Percentiles rank a stretch among this genome's conserved stretches.
Evolutionary conservation across 2,888 invertebrate species (phyloP).

Genomic region (Cantharis lateralis): DNA sequence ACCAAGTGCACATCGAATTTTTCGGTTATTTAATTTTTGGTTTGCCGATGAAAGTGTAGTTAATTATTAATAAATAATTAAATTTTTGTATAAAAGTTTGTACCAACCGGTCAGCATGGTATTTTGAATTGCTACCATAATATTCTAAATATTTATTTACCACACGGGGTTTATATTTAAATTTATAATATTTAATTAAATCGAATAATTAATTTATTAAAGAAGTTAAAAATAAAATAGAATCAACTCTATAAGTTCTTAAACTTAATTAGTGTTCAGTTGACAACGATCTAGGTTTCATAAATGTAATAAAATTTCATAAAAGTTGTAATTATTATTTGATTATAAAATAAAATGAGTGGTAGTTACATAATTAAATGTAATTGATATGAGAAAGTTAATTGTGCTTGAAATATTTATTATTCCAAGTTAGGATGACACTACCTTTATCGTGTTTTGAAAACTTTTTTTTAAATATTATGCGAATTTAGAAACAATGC

Average conservation of each 20-base stretch:
- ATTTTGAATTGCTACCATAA: background rate
- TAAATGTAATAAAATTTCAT: background rate
- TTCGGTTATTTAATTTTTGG: background rate
- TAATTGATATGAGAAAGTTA: background rate
- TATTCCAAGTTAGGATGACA: background rate
- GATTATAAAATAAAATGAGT: background rate
- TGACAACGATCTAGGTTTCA: too few relatives aligned
- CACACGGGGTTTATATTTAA: background rate
- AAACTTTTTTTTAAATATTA: background rate
- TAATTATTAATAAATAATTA: background rate
- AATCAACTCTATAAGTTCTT: too few relatives aligned
- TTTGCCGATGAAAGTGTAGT: background rate
- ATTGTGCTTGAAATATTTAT: background rate
- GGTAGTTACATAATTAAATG: background rate
- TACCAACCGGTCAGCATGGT: too few relatives aligned
- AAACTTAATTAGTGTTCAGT: too few relatives aligned
- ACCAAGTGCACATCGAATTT: background rate
- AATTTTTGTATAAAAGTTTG: background rate
- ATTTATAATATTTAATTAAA: background rate
- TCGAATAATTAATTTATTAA: too few relatives aligned
- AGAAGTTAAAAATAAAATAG: too few relatives aligned
- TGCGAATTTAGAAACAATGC: background rate
- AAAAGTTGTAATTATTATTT: background rate
- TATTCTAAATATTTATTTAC: background rate
- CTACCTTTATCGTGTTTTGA: background rate